phyloP scores from a whole-genome alignment of 2,113 vertebrate genomes.

The Xiphorhynchus elegans region DNA sequence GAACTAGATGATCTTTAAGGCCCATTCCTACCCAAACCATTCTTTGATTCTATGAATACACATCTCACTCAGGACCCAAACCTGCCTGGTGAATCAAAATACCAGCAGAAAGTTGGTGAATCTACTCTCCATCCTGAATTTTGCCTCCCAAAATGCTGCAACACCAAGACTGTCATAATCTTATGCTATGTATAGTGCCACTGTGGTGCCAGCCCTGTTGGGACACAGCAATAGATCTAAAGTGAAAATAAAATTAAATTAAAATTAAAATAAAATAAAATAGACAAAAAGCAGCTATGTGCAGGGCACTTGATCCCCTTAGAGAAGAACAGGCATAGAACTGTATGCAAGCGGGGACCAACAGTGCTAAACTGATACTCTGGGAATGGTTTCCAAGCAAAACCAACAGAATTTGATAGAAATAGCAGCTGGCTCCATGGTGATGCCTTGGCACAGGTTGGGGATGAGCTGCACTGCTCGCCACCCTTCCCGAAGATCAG shows the following conservation, averaged over 20 bases:
- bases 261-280: neutral
- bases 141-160: neutral
- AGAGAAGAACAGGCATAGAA: neutral
- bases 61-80: fast-evolving
- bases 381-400: neutral
- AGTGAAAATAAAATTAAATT: neutral
- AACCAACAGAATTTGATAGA: neutral
- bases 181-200: fast-evolving
- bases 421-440: neutral
- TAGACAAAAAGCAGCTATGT: neutral
- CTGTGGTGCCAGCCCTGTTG: neutral
- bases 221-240: neutral
- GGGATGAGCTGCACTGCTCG: neutral
- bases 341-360: neutral
- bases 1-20: neutral
- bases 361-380: neutral
- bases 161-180: fast-evolving
- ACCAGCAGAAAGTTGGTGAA: neutral
- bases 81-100: neutral
- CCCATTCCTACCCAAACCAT: neutral
- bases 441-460: neutral
- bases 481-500: neutral
- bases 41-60: neutral
- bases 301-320: fast-evolving
- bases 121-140: neutral